Conservation (phyloP, 2,888 invertebrate species). For the Agriopis marginaria region DNA sequence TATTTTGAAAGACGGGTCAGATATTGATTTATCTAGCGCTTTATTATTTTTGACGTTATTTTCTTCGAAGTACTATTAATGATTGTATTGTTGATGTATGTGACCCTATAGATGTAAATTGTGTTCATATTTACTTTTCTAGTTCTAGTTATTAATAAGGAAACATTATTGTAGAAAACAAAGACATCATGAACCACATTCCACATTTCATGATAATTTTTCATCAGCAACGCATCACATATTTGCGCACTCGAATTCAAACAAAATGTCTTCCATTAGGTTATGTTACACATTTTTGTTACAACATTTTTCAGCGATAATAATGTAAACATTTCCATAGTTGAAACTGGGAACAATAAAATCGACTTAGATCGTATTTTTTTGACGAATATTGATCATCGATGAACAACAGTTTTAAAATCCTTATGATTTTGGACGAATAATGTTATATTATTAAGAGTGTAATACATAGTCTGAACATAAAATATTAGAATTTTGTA, state of each 20-base stretch:
- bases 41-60: constrained; percentile 63
- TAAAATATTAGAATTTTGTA: constrained; percentile 72
- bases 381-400: constrained; percentile 66
- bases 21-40: constrained; percentile 65
- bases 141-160: constrained; percentile 40
- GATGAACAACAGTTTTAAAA: constrained; percentile 37
- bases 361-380: constrained; percentile 74
- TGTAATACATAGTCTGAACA: constrained; percentile 67
- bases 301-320: constrained; percentile 46
- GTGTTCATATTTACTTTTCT: constrained; percentile 37
- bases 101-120: constrained; percentile 44
- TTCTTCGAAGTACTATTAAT: constrained; percentile 61
- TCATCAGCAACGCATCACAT: constrained; percentile 47
- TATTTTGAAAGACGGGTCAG: constrained; percentile 76
- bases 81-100: constrained; percentile 53
- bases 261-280: constrained; percentile 83
- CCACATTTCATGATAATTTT: constrained; percentile 59
- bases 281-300: constrained; percentile 64
- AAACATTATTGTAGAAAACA: constrained; percentile 36
- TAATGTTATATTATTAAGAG: constrained; percentile 58
- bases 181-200: constrained; percentile 60
- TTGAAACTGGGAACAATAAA: constrained; percentile 75
- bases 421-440: constrained; percentile 53
- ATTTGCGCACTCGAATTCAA: constrained; percentile 65
- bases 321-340: constrained; percentile 50